Base-by-base conservation (phyloP, 2,797 vertebrate genomes). In the Fratercula arctica region DNA sequence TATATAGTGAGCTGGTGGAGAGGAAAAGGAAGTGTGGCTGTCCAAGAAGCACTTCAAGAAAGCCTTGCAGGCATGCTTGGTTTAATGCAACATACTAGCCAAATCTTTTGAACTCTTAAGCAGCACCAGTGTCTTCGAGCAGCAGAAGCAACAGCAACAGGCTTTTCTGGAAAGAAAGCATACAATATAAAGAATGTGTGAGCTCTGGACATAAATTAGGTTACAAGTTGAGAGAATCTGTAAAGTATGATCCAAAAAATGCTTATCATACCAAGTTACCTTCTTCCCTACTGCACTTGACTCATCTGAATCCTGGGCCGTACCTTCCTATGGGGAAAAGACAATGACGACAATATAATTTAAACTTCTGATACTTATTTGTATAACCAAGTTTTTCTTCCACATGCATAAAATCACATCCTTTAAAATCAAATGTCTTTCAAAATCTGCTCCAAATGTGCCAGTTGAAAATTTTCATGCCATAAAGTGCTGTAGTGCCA, bases 21-120 rank as follows among this genome's bases (percentile, higher is more conserved):
- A 85, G 82, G 87, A 92, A 95, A 93, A 94, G 93, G 95, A 95
- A 96, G 66, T 13, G 37, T 91, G 78, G 43, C 56, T 77, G 68
- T 94, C 89, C 87, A 92, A 95, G 92, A 89, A 87, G 66, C 64
- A 75, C 72, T 92, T 91, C 73, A 92, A 89, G 75, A 66, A 86
- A 96, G 46, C 14, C 37, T 85, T 75, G 63, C 43, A 61, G 35
- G 53, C 57, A 54, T 80, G 29, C 57, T 89, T 93, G 70, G 69
- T 91, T 91, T 89, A 85, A 87, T 82, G 56, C 28, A 89, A 87
- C 0, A 0, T 24, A 39, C 51, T 82, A 68, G 81, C 69, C 60
- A 92, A 87, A 75, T 46, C 45, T 87, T 90, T 90, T 29, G 45
- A 91, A 64, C 56, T 66, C 37, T 89, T 94, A 88, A 86, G 37